Base-by-base conservation (phyloP, 2,113 vertebrate species). In the Albula glossodonta region DNA sequence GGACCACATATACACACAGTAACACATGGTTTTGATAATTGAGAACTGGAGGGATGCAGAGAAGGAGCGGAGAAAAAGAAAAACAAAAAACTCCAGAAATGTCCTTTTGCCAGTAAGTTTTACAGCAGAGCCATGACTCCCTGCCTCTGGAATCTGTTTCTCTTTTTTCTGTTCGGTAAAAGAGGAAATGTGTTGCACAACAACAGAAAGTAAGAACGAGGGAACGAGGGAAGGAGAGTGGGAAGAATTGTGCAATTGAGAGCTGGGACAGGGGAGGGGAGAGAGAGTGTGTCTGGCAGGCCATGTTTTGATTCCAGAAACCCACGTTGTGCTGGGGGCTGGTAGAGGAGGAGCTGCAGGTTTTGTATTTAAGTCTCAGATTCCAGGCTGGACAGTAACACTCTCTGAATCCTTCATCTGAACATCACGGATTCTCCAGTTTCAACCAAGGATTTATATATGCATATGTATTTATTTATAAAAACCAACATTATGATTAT, bases 41-140 rank as follows among this genome's bases (percentile, higher is more conserved):
- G 25, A 49, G 31, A 17, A 15, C 22, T 53, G 52, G 51, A 17
- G 60, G 49, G 63, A 63, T 50, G 70, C n/a, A n/a, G 2, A 74
- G 70, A 74, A 74, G 50, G 74, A 41, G 49, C 31, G 31, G 48
- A 17, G 12, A 31, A 53, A 51, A 41, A 56, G 74, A 83, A 89
- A 89, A 90, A 15, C 86, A 80, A 77, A 78, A 85, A 50, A 52
- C n/a, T 86, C 86, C 87, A 88, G 84, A 90, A 86, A 86, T 85
- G 84, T 88, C 87, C 87, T 85, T 81, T 82, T 84, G 84, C 60
- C 84, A 81, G 80, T 52, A 81, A 81, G 80, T 89, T 87, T 82
- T 88, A 90, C 83, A 83, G 79, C 83, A 86, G 85, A 85, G 84
- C 85, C 79, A 74, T 90, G 87, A 90, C 87, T 90, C 86, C 84